These are phyloP conservation scores for Dromius quadrimaculatus DNA, from an alignment of 2,888 invertebrate species.

Conservation along the genomic window DNA sequence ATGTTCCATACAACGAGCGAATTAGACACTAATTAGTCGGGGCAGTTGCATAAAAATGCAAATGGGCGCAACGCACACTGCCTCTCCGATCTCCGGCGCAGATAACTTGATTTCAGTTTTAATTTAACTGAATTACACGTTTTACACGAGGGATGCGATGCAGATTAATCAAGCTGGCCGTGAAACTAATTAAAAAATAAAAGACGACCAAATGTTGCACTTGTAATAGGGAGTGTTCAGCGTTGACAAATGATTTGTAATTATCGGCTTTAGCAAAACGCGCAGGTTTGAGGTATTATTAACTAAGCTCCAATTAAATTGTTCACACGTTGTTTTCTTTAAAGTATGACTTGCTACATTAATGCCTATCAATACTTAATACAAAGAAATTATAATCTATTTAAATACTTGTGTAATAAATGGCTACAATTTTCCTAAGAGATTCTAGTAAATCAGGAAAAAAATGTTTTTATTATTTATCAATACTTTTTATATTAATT, in stretches of 20 bases:
- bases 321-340: not conserved
- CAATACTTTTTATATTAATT: too few species aligned
- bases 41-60: constrained; percentile 43
- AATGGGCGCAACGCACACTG: constrained; percentile 19
- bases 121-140: constrained; percentile 46
- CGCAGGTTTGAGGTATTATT: not conserved
- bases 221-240: not conserved
- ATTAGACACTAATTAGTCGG: constrained; percentile 45
- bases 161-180: constrained; percentile 30
- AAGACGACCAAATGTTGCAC: not conserved
- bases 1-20: not conserved
- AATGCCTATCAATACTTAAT: too few species aligned
- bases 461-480: too few species aligned
- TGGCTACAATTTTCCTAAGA: too few species aligned
- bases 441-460: too few species aligned
- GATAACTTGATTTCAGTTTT: constrained; percentile 49
- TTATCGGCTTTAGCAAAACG: constrained; percentile 2
- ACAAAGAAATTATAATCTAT: too few species aligned
- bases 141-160: constrained; percentile 36
- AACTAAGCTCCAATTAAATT: constrained; percentile 1
- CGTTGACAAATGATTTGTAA: constrained; percentile 31
- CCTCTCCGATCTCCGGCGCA: constrained; percentile 30
- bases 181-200: constrained; percentile 46
- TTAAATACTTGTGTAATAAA: too few species aligned
- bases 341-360: not conserved